These are phyloP conservation scores for Sceloporus undulatus DNA, from an alignment of 2,113 vertebrate genomes.

Conservation along the genomic window DNA sequence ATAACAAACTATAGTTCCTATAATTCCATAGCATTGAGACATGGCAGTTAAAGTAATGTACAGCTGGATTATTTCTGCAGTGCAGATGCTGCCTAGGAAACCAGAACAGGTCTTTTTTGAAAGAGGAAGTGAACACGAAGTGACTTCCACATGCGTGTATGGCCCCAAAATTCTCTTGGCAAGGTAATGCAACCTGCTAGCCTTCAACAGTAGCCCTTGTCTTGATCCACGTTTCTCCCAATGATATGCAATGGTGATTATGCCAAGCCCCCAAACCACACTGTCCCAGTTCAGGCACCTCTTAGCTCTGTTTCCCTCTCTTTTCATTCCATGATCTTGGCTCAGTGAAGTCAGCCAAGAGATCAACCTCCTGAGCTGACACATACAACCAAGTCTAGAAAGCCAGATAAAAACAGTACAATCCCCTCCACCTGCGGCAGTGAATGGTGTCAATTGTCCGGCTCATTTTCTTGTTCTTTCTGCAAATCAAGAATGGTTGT, in stretches of 20 bases:
- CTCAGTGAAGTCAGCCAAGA: conserved; percentile 27
- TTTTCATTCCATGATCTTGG: background rate
- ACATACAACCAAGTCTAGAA: conserved; percentile 24
- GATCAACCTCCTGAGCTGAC: conserved; percentile 30
- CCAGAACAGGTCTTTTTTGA: too few species aligned
- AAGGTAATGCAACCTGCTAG: too few species aligned
- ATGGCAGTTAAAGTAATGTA: too few species aligned
- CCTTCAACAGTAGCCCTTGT: too few species aligned
- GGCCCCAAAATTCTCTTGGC: too few species aligned
- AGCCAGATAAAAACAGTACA: conserved; percentile 40
- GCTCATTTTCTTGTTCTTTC: background rate
- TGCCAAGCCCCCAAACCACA: background rate
- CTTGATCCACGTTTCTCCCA: background rate
- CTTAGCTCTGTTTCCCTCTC: conserved; percentile 6
- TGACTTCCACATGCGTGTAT: too few species aligned
- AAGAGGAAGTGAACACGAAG: too few species aligned
- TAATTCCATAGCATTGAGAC: too few species aligned
- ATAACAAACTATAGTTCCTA: too few species aligned
- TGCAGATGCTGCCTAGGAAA: too few species aligned
- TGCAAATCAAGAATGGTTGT: rapidly evolving
- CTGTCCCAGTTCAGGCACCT: background rate
- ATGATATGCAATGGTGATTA: background rate
- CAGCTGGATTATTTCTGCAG: too few species aligned
- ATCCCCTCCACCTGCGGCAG: conserved; percentile 20
- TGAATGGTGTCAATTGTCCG: conserved; percentile 33